Base-by-base conservation (phyloP, 64 coral and sea anemone species). In the Stichodactyla mertensii region DNA sequence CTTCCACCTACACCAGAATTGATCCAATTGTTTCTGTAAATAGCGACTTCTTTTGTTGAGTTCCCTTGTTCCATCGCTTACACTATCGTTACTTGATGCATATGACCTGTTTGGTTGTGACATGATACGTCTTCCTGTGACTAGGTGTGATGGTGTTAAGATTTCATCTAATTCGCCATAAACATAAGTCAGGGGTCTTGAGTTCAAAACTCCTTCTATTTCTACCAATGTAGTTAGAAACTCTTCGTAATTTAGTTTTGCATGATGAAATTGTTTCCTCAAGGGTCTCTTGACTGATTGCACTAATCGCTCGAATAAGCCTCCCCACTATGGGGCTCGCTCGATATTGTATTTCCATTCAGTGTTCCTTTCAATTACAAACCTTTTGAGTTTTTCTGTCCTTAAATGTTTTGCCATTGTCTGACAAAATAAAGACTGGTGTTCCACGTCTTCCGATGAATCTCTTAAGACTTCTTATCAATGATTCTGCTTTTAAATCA, bases 311-410 rank as follows among this genome's bases (percentile, higher is more conserved):
- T 87, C 85, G 53, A 87, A 92, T 20, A 92, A 87, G 14, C 85
- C 78, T 61, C 89, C 89, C 71, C 89, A 91, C 90, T 60, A 92
- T 74, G 90, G 85, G 77, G 85, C 84, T 66, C 55, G 66, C 52
- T 86, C 84, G 4, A 87, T 79, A 71, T 81, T 92, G 59, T 77
- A 87, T 57, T 61, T 82, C 79, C 90, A 92, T 69, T 52, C 57
- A 22, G 53, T 78, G 13, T 77, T 79, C 22, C 77, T 77, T 18
- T 18, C 10, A 16, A 26, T 1, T 1, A 78, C 36, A 82, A 53
- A 82, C 14, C 45, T 82, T 82, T 52, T 53, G 10, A 82, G 80
- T 59, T 53, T 55, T 82, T 82, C 26, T 55, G 80, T 82, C 80
- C 45, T 82, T 82, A 20, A 82, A 82, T 9, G 80, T 87, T 62